These are phyloP conservation scores for Gorsachius magnificus DNA, from an alignment of 2,797 vertebrate genomes.

Conservation along the genomic window DNA sequence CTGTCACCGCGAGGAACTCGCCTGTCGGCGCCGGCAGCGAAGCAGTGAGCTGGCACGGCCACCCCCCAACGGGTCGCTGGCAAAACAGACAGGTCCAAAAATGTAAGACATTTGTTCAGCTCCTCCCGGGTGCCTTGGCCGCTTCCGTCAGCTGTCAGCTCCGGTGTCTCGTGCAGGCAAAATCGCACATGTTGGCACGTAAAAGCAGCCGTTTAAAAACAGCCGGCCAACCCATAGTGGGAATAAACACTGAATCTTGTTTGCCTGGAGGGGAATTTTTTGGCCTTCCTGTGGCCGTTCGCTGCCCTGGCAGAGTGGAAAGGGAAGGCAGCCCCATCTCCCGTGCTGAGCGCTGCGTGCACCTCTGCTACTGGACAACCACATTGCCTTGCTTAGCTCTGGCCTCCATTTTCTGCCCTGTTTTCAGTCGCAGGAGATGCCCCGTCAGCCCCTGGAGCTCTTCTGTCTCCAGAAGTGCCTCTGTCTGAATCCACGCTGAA, in stretches of 20 bases:
- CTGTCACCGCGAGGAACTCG: conserved; percentile 63
- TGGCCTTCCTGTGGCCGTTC: background rate
- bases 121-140: conserved; percentile 61
- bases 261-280: background rate
- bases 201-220: conserved; percentile 33
- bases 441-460: background rate
- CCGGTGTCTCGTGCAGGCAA: conserved; percentile 2
- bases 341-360: background rate
- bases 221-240: background rate
- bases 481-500: background rate
- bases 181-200: conserved; percentile 37
- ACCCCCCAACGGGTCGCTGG: conserved; percentile 73
- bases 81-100: conserved; percentile 75
- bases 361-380: background rate
- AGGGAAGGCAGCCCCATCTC: background rate
- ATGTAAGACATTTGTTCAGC: conserved; percentile 66
- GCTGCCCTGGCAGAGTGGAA: background rate
- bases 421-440: background rate
- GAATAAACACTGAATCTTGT: background rate
- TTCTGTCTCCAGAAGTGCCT: background rate
- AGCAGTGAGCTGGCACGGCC: conserved; percentile 72
- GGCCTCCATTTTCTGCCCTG: background rate
- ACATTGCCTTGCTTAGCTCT: background rate
- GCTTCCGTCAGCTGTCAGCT: conserved; percentile 52
- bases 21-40: conserved; percentile 69